Evolutionary conservation across 2,888 invertebrate genomes (phyloP), one percentile per base, ranked within the genome.

Genomic region (Apantesis nais): DNA sequence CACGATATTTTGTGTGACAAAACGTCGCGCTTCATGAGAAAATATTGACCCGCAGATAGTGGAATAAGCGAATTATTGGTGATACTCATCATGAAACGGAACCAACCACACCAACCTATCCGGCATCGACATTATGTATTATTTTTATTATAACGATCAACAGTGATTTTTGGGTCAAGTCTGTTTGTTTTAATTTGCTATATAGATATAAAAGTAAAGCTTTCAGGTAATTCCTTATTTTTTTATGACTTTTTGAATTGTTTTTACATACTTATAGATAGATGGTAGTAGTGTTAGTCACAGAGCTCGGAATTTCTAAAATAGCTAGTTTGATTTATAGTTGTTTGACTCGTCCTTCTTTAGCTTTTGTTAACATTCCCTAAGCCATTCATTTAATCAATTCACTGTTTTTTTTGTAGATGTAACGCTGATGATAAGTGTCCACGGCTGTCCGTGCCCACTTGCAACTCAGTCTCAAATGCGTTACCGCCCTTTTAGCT

Each of bases 1-100:
- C 92, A 93, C 89, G 88, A 90, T 93, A 94, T 95, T 95, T 94
- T 94, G 94, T 95, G 95, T 94, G 94, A 95, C 94, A 94, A 94
- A 94, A 92, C 86, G 95, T 93, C 94, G 86, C 84, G 89, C 86
- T 94, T 95, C 93, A 94, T 94, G 95, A 94, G 94, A 94, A 95
- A 93, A 89, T 95, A 95, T 94, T 90, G 92, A 94, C 92, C 93
- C 93, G 90, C 93, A 94, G 93, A 94, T 94, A 93, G 93, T 89
- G 91, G 90, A 89, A 91, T 93, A 92, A 93, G 89, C 93, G 90
- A 94, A 91, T 93, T 93, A 93, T 93, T 91, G 90, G 88, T 85
- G 88, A 86, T 83, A 85, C 78, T 83, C 85, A 80, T 83, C 84
- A 81, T 89, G 73, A 78, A 80, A 92, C 74, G 77, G 89, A 89